Conservation (phyloP, 2,888 invertebrate genomes). For the Rhogogaster chlorosoma region DNA sequence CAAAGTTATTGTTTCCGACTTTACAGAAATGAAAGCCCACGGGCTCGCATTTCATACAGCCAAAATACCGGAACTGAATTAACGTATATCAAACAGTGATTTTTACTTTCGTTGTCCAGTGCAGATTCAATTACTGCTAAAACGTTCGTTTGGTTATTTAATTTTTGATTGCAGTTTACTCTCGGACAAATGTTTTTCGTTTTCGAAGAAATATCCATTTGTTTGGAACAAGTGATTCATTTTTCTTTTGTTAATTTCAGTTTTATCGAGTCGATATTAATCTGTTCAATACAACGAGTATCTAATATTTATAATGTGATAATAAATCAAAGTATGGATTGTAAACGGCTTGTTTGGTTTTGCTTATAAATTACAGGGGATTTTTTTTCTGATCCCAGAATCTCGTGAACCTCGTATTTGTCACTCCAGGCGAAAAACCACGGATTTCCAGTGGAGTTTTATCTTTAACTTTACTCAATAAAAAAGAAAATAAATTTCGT, state of each 20-base stretch:
- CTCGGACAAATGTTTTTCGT: neutral
- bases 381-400: neutral
- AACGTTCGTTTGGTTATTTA: neutral
- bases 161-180: neutral
- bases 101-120: neutral
- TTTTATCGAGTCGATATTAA: too few relatives aligned
- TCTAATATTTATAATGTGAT: neutral
- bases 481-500: neutral
- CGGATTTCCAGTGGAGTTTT: neutral
- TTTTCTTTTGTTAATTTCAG: neutral
- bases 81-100: neutral
- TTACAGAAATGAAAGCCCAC: neutral
- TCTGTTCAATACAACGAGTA: neutral
- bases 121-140: neutral
- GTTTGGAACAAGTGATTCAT: neutral
- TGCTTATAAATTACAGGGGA: neutral
- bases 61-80: neutral
- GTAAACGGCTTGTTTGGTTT: neutral
- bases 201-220: neutral
- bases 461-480: neutral
- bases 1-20: neutral
- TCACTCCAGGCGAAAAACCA: neutral
- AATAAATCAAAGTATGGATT: neutral
- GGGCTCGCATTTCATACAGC: neutral
- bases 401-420: neutral